A percentile compares a stretch with the other conserved stretches of the same genome.
Evolutionary conservation across 2,888 invertebrate genomes (phyloP).

Genomic region (Euzetes globulus): DNA sequence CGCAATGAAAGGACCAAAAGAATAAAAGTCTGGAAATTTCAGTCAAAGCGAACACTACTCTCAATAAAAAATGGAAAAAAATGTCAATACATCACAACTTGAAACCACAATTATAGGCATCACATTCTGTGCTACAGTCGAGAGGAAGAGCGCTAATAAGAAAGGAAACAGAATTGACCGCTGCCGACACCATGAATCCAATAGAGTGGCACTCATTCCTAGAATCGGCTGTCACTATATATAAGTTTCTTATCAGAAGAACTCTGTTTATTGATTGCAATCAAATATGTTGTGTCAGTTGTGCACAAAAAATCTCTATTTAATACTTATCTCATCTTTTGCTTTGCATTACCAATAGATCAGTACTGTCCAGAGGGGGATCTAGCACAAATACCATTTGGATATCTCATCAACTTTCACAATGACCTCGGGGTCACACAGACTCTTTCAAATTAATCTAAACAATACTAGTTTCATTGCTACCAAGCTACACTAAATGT

Average conservation of each 20-base stretch:
- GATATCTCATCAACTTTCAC: too few relatives aligned
- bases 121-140: background rate
- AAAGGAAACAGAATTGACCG: background rate
- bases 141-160: background rate
- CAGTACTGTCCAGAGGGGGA: too few relatives aligned
- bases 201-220: background rate
- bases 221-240: background rate
- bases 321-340: background rate
- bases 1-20: background rate
- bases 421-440: too few relatives aligned
- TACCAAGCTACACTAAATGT: too few relatives aligned
- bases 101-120: constrained; percentile 13
- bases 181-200: background rate
- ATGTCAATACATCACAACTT: constrained; percentile 16
- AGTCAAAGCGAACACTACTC: background rate
- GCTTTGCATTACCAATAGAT: too few relatives aligned
- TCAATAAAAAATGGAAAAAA: background rate
- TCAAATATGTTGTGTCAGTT: constrained; percentile 18
- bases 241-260: background rate
- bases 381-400: too few relatives aligned
- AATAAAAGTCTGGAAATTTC: background rate
- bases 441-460: too few relatives aligned
- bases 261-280: constrained; percentile 16
- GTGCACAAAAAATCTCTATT: background rate
- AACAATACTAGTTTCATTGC: too few relatives aligned